Evolutionary conservation across 2,888 invertebrate genomes (phyloP).

Genomic region (Drosophila anomalipes): DNA sequence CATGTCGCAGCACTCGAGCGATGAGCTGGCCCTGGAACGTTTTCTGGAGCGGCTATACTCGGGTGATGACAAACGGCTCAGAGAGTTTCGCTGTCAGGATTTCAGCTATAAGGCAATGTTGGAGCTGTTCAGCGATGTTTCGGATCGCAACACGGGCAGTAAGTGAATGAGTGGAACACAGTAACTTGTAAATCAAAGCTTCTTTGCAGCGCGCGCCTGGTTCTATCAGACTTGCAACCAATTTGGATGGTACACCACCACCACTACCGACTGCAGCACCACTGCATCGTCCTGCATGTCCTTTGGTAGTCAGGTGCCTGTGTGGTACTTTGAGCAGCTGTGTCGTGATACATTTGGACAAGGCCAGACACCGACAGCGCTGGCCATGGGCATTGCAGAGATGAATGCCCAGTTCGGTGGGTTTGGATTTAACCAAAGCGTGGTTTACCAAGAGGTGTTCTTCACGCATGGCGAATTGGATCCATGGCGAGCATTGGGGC

Average conservation of each 20-base stretch:
- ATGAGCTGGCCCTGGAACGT: slow-evolving; percentile 54
- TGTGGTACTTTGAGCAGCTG: slow-evolving; percentile 73
- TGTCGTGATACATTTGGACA: slow-evolving; percentile 74
- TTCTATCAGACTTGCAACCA: slow-evolving; percentile 94
- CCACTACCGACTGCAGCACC: slow-evolving; percentile 70
- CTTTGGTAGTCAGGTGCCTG: slow-evolving; percentile 74
- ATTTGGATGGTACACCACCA: slow-evolving; percentile 93
- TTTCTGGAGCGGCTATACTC: slow-evolving; percentile 60
- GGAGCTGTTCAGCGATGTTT: slow-evolving; percentile 57
- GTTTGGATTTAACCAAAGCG: slow-evolving; percentile 44
- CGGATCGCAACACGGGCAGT: slow-evolving; percentile 62
- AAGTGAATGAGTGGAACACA: slow-evolving; percentile 32
- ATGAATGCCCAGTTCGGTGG: slow-evolving; percentile 71
- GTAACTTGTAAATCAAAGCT: slow-evolving; percentile 9
- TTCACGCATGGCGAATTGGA: slow-evolving; percentile 87
- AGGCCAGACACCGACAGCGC: slow-evolving; percentile 37
- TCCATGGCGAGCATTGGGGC: slow-evolving; percentile 87
- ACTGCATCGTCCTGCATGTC: slow-evolving; percentile 10
- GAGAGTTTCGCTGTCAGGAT: slow-evolving; percentile 62
- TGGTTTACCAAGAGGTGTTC: slow-evolving; percentile 84
- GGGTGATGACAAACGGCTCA: slow-evolving; percentile 25
- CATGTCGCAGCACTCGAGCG: slow-evolving; percentile 43
- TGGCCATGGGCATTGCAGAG: slow-evolving; percentile 53
- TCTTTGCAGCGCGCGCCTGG: slow-evolving; percentile 87
- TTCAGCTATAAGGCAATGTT: slow-evolving; percentile 72